Percentiles rank a stretch among this genome's conserved stretches.
Evolutionary conservation across 2,113 vertebrate genomes (phyloP).

Genomic region (Laticauda laticaudata): DNA sequence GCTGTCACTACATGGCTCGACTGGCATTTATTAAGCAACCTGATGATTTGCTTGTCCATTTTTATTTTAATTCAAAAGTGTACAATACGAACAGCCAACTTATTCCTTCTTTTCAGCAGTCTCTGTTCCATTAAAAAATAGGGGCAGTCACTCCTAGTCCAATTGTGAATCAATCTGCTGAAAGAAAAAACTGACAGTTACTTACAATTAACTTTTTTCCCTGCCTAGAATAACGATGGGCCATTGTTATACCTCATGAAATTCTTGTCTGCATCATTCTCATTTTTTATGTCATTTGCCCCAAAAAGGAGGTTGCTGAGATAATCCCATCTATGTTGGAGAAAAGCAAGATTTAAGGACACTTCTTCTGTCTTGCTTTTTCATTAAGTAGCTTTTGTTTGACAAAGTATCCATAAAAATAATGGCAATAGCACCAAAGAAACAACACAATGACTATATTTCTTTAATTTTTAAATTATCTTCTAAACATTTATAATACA

Average conservation of each 20-base stretch:
- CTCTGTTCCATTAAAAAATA: background rate
- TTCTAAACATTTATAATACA: background rate
- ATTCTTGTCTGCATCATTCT: background rate
- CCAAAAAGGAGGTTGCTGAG: background rate
- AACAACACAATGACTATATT: background rate
- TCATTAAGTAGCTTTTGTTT: background rate
- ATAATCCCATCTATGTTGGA: background rate
- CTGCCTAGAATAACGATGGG: background rate
- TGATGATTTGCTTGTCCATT: background rate
- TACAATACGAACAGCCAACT: background rate
- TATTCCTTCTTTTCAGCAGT: background rate
- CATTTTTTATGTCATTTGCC: background rate
- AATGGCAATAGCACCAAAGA: background rate
- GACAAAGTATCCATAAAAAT: background rate
- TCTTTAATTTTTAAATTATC: background rate
- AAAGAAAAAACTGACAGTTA: background rate
- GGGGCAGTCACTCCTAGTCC: background rate
- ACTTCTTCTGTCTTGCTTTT: background rate
- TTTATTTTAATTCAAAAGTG: background rate
- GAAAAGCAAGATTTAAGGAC: background rate
- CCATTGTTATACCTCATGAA: background rate
- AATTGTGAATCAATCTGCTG: background rate
- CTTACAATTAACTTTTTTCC: background rate
- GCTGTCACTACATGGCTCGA: background rate
- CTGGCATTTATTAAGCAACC: background rate